Percentiles rank a stretch among this genome's conserved stretches.
phyloP scores from a whole-genome alignment of 2,888 invertebrate genomes.

The Ischnus inquisitorius region DNA sequence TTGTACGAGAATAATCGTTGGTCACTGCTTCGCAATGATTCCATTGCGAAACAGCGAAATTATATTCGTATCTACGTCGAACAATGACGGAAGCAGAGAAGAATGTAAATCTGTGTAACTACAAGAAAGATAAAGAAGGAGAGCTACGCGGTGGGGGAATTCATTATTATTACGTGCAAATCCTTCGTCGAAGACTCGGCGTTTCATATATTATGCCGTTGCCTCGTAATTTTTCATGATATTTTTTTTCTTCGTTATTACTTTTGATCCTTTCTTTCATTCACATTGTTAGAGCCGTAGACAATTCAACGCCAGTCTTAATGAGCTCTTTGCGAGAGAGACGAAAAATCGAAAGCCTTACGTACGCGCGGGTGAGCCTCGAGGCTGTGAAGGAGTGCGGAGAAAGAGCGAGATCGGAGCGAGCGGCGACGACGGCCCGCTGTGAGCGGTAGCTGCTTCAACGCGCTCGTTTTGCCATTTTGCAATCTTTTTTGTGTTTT shows the following conservation, averaged over 20 bases:
- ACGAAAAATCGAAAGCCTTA: constrained; percentile 44
- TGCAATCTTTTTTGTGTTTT: constrained; percentile 3
- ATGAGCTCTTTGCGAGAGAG: constrained; percentile 46
- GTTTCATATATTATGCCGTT: constrained; percentile 2
- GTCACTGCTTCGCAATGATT: not conserved
- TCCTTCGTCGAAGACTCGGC: not conserved
- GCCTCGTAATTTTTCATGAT: constrained; percentile 23
- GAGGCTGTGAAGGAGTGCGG: constrained; percentile 19
- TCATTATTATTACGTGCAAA: not conserved
- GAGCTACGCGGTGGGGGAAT: not conserved
- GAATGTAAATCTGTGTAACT: not conserved
- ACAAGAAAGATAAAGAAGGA: not conserved
- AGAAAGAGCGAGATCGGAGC: not conserved
- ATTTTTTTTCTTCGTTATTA: constrained; percentile 8
- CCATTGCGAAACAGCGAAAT: constrained; percentile 10
- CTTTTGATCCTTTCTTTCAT: constrained; percentile 46
- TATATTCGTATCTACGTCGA: not conserved
- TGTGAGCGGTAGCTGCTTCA: constrained; percentile 16
- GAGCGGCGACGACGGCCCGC: constrained; percentile 6
- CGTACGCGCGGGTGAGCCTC: constrained; percentile 11
- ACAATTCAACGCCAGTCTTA: constrained; percentile 45
- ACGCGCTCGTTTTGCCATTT: constrained; percentile 20
- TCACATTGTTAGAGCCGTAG: constrained; percentile 39
- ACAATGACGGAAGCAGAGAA: not conserved
- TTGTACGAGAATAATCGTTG: no score